A percentile compares a stretch with the other conserved stretches of the same genome.
phyloP scores from a whole-genome alignment of 2,797 vertebrate genomes.

The Taeniopygia guttata region DNA sequence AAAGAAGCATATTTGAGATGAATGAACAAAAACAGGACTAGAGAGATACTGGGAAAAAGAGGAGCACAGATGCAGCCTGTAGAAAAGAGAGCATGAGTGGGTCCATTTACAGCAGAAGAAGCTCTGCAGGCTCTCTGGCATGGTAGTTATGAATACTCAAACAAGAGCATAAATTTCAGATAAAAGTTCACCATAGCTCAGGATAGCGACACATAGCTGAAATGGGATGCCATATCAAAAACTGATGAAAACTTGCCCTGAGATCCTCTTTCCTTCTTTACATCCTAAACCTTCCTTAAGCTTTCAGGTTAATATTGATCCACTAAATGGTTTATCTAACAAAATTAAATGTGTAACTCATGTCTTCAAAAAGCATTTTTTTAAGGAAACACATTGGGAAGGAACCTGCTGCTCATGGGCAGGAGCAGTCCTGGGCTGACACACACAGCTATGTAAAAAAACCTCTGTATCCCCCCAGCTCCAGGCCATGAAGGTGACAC shows the following conservation, averaged over 20 bases:
- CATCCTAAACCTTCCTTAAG: neutral
- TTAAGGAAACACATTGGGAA: neutral
- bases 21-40: neutral
- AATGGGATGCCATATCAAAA: neutral
- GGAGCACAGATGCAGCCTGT: neutral
- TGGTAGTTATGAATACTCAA: neutral
- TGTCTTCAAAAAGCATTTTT: neutral
- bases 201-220: fast-evolving
- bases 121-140: neutral
- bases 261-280: neutral
- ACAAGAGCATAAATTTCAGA: neutral
- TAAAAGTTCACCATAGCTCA: neutral
- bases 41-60: neutral
- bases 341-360: neutral
- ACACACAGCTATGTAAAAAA: neutral
- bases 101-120: neutral
- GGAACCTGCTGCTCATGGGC: neutral
- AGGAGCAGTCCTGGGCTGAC: neutral
- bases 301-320: neutral
- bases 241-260: neutral
- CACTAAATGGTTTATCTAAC: neutral
- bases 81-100: neutral
- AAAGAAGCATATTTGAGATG: neutral
- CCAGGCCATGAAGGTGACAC: neutral
- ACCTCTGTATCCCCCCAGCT: neutral